phyloP scores from a whole-genome alignment of 2,797 vertebrate genomes.

The Jordanella pulchra region DNA sequence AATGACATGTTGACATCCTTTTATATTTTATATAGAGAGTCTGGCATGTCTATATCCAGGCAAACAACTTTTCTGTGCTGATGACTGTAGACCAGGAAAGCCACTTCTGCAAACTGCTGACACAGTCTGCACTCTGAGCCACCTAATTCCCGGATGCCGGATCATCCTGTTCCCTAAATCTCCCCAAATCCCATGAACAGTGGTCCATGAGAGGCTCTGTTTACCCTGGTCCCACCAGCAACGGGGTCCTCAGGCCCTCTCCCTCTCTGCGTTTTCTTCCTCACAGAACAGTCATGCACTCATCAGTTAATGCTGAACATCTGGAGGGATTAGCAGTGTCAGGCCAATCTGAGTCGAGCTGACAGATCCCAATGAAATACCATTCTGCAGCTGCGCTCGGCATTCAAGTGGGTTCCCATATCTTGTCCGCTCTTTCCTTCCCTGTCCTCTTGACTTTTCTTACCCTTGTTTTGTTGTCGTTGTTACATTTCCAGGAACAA shows the following conservation, averaged over 20 bases:
- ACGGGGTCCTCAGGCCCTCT: conserved; percentile 50
- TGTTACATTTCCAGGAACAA: background rate
- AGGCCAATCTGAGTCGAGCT: conserved; percentile 76
- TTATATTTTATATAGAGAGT: background rate
- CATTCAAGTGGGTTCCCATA: conserved; percentile 76
- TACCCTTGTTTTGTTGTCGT: background rate
- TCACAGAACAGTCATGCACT: conserved; percentile 73
- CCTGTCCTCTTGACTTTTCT: conserved; percentile 19
- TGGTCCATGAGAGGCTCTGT: conserved; percentile 75
- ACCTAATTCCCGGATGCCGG: conserved; percentile 75
- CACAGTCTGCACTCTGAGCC: conserved; percentile 69
- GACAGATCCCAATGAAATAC: conserved; percentile 82
- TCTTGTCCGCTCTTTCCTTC: conserved; percentile 36
- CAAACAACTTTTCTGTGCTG: conserved; percentile 55
- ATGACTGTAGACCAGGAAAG: conserved; percentile 20
- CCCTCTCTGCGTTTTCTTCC: conserved; percentile 46
- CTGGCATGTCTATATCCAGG: conserved; percentile 34
- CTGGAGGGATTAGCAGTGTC: conserved; percentile 82
- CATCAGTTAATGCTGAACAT: conserved; percentile 85
- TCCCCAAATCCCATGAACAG: conserved; percentile 76
- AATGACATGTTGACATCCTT: background rate
- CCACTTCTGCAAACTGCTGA: conserved; percentile 65
- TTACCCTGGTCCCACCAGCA: conserved; percentile 61
- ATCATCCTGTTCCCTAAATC: conserved; percentile 77
- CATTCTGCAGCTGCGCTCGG: conserved; percentile 85